Evolutionary conservation across 1,140 invertebrate species (phyloP).

Genomic region (Hycleus cichorii): DNA sequence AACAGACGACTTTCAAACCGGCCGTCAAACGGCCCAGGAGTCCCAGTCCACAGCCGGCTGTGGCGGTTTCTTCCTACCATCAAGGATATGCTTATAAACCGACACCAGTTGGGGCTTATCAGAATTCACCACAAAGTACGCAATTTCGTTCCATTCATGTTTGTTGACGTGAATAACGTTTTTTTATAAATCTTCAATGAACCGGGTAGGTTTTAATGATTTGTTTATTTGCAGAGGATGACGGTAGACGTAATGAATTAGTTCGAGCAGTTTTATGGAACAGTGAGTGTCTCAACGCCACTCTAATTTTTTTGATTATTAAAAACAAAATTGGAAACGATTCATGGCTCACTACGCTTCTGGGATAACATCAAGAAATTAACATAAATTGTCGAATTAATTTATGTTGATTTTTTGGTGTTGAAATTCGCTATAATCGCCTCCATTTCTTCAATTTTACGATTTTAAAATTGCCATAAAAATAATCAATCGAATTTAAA

Average conservation of each 20-base stretch:
- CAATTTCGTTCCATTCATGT: conserved; percentile 26
- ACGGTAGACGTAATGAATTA: conserved; percentile 67
- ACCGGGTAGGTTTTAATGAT: conserved; percentile 12
- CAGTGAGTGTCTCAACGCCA: conserved; percentile 53
- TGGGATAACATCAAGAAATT: background rate
- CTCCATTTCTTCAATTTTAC: background rate
- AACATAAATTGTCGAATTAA: background rate
- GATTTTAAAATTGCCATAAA: background rate
- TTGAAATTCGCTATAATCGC: background rate
- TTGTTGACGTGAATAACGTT: conserved; percentile 12
- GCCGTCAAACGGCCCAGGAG: conserved; percentile 56
- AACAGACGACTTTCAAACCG: conserved; percentile 44
- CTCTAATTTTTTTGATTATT: background rate
- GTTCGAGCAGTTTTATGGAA: conserved; percentile 71
- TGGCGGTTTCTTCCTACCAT: conserved; percentile 45
- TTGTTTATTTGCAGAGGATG: conserved; percentile 61
- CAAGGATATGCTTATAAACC: conserved; percentile 48
- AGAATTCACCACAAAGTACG: conserved; percentile 46
- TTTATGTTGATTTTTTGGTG: background rate
- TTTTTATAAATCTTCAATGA: background rate
- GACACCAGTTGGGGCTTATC: conserved; percentile 41
- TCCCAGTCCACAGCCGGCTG: conserved; percentile 56
- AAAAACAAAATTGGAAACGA: background rate
- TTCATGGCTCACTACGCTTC: background rate
- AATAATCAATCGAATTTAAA: conserved; percentile 1